phyloP scores from a whole-genome alignment of 2,113 vertebrate species.

The Anser cygnoides region DNA sequence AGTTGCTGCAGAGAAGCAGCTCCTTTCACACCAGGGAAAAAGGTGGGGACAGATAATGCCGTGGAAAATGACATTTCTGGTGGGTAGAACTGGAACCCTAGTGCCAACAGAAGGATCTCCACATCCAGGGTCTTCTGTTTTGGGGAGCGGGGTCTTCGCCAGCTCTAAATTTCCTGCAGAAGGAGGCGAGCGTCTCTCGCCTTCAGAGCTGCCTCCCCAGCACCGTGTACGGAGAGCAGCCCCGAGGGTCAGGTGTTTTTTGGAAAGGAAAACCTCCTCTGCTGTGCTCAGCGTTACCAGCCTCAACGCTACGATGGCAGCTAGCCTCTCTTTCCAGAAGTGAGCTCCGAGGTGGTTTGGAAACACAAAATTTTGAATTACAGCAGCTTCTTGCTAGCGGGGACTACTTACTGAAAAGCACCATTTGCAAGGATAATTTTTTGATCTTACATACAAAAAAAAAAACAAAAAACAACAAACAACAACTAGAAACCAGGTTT shows the following conservation, averaged over 20 bases:
- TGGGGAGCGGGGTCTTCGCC: accelerated
- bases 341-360: conserved; percentile 38
- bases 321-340: conserved; percentile 2
- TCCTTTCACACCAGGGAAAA: background rate
- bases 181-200: background rate
- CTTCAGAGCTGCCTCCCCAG: background rate
- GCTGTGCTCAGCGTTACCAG: conserved; percentile 6
- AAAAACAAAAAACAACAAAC: too few relatives aligned
- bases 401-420: conserved; percentile 42
- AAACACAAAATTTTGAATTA: conserved; percentile 48
- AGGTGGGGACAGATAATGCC: background rate
- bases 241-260: too few relatives aligned
- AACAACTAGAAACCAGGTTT: conserved; percentile 3
- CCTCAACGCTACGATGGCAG: background rate
- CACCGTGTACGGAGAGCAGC: accelerated
- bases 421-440: conserved; percentile 31
- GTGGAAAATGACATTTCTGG: background rate
- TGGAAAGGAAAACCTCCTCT: conserved; percentile 40
- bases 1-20: background rate
- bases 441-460: background rate
- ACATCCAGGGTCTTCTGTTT: background rate
- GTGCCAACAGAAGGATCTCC: background rate
- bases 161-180: background rate
- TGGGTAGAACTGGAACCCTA: background rate
- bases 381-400: background rate